A percentile compares a stretch with the other conserved stretches of the same genome.
These are phyloP conservation scores for Microctonus hyperodae DNA, from an alignment of 2,888 invertebrate genomes.

Conservation along the genomic window DNA sequence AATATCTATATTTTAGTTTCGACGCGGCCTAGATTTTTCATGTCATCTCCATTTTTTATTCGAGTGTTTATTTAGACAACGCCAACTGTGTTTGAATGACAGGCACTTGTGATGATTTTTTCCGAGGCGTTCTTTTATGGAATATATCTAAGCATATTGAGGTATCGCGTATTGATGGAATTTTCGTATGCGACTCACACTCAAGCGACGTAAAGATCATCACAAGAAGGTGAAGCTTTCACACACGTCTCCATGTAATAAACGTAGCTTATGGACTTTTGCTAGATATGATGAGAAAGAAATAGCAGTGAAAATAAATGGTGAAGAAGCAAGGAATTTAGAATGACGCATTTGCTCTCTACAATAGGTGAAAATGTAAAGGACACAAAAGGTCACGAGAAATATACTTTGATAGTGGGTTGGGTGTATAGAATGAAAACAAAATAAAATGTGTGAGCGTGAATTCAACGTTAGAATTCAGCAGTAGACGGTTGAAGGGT, in stretches of 20 bases:
- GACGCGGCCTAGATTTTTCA: not conserved
- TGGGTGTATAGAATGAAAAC: not conserved
- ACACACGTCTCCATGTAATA: no score
- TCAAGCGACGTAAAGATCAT: not conserved
- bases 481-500: slow-evolving; percentile 12
- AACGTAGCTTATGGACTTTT: not conserved
- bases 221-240: not conserved
- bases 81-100: not conserved
- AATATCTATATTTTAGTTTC: slow-evolving; percentile 4
- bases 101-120: no score
- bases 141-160: no score
- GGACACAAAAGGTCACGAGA: not conserved
- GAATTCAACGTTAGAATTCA: not conserved
- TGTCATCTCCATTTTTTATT: not conserved
- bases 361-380: slow-evolving; percentile 12
- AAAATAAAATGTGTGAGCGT: not conserved
- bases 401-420: not conserved
- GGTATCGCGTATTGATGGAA: no score
- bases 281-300: not conserved
- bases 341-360: not conserved
- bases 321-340: not conserved
- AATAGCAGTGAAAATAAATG: not conserved
- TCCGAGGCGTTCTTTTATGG: no score
- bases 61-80: slow-evolving; percentile 1
- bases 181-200: no score